Conservation (phyloP, 2,797 vertebrate genomes). For the Karalla daura region DNA sequence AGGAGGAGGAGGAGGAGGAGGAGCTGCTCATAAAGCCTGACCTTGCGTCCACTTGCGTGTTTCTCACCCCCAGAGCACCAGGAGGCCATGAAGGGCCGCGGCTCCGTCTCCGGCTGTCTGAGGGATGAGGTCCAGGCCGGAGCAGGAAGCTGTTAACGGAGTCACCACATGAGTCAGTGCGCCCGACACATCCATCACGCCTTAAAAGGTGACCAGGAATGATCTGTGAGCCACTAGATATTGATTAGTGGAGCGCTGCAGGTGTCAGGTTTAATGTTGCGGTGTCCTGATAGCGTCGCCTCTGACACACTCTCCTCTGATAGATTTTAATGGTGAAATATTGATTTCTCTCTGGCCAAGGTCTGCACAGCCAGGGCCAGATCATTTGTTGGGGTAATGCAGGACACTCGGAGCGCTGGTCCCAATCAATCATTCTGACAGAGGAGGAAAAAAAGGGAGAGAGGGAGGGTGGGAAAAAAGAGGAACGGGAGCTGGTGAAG, state of each 20-base stretch:
- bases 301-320: slow-evolving; percentile 91
- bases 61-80: slow-evolving; percentile 88
- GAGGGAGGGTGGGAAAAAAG: slow-evolving; percentile 18
- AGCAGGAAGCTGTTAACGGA: slow-evolving; percentile 91
- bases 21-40: slow-evolving; percentile 89
- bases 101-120: slow-evolving; percentile 79
- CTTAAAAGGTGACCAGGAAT: slow-evolving; percentile 93
- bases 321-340: slow-evolving; percentile 95
- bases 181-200: slow-evolving; percentile 92
- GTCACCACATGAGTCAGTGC: slow-evolving; percentile 94
- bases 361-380: slow-evolving; percentile 93
- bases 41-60: slow-evolving; percentile 84
- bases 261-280: slow-evolving; percentile 97
- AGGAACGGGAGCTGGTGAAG: slow-evolving; percentile 68
- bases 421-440: slow-evolving; percentile 95
- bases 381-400: slow-evolving; percentile 96
- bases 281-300: slow-evolving; percentile 90
- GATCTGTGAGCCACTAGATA: slow-evolving; percentile 96
- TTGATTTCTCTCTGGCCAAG: slow-evolving; percentile 96
- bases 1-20: no score
- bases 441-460: slow-evolving; percentile 76
- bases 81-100: slow-evolving; percentile 87
- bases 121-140: slow-evolving; percentile 92
- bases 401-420: slow-evolving; percentile 87
- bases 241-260: slow-evolving; percentile 95